These are phyloP conservation scores for Magallana nippona DNA, from an alignment of 2,888 invertebrate genomes.

Conservation along the genomic window DNA sequence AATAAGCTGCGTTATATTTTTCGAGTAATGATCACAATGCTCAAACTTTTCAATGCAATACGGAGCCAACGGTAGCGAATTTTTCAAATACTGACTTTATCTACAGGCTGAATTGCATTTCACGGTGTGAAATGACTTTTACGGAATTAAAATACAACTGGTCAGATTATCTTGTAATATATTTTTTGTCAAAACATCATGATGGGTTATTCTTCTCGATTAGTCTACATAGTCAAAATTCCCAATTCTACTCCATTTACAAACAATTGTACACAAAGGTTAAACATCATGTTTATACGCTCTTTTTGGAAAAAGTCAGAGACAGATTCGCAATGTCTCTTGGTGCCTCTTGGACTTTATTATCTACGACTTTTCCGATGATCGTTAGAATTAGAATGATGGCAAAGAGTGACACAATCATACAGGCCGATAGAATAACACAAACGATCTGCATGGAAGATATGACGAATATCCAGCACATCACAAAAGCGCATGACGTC, in stretches of 20 bases:
- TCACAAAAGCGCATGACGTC: background rate
- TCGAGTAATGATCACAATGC: too few relatives aligned
- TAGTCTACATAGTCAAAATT: background rate
- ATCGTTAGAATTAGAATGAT: slow-evolving; percentile 12
- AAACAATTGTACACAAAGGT: background rate
- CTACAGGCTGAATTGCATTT: too few relatives aligned
- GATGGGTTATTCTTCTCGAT: too few relatives aligned
- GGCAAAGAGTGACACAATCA: slow-evolving; percentile 4
- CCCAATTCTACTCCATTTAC: background rate
- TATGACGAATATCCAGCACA: slow-evolving; percentile 20
- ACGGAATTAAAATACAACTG: too few relatives aligned
- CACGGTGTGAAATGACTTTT: too few relatives aligned
- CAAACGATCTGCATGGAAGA: slow-evolving; percentile 9
- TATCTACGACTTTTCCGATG: slow-evolving; percentile 2
- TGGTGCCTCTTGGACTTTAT: background rate
- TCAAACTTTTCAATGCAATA: too few relatives aligned
- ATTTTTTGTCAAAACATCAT: too few relatives aligned
- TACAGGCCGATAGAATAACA: background rate
- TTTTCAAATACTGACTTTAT: too few relatives aligned
- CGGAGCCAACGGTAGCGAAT: too few relatives aligned
- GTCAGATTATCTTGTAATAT: too few relatives aligned
- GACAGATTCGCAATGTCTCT: background rate
- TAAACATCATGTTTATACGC: background rate
- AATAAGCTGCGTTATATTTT: too few relatives aligned
- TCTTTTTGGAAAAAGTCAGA: slow-evolving; percentile 12